Base-by-base conservation (phyloP, 2,113 vertebrate species). In the Protobothrops flavoviridis region DNA sequence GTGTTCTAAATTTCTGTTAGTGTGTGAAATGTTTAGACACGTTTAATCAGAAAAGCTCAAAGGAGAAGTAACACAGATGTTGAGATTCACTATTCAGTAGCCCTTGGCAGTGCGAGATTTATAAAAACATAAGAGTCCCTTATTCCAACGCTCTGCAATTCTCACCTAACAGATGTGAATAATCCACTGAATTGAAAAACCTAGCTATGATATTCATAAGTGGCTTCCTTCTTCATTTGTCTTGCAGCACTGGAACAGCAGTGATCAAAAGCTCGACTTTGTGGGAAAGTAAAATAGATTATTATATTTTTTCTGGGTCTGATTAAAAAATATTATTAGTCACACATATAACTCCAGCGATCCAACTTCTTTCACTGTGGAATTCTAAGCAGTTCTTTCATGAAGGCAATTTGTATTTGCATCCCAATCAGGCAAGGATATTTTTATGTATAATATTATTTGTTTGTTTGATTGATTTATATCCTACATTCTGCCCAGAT, bases 121-220 rank as follows among this genome's bases (percentile, higher is more conserved):
- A 97, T 93, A 90, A 93, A 98, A 98, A 95, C 97, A 96, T 24
- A 61, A 97, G 98, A 97, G 97, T 96, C 96, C 96, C 97, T 98
- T 97, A 97, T 97, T 98, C 95, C 97, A 96, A 95, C 92, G 12
- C 96, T 97, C 97, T 95, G 96, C 96, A 97, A 97, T 97, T 98
- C 97, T 97, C 97, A 98, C 97, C 97, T 97, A 98, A 96, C 98
- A 98, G 97, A 98, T 98, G 97, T 97, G 97, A 97, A 98, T 96
- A 97, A 98, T 96, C 97, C 95, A 94, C 95, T 93, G 96, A 97
- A 98, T 98, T 97, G 96, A 97, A 97, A 95, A 96, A 94, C 92
- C 92, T 94, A 95, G 94, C 91, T 95, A 95, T 10, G 91, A 96
- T 96, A 96, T 95, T 96, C 95, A 94, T 55, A 95, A 97, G 94